Evolutionary conservation across 2,113 vertebrate genomes (phyloP).

Genomic region (Dasyurus viverrinus): DNA sequence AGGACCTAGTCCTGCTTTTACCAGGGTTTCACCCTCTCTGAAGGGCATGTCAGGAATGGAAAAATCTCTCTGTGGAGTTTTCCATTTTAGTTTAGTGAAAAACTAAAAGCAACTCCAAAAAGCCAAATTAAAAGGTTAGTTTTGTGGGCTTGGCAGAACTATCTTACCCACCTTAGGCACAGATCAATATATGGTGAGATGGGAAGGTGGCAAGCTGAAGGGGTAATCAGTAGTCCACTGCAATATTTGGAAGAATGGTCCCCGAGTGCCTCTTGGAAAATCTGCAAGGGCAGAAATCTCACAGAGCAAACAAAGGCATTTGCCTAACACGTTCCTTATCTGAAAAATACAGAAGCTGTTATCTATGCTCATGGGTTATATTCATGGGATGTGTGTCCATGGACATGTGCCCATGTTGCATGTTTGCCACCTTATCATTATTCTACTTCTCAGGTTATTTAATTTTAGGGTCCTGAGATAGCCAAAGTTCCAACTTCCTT

Average conservation of each 20-base stretch:
- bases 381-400: background rate
- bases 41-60: background rate
- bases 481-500: background rate
- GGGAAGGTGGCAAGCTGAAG: conserved; percentile 2
- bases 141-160: background rate
- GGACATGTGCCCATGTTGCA: background rate
- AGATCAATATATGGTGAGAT: conserved; percentile 12
- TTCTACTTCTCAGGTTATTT: background rate
- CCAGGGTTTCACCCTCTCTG: background rate
- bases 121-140: conserved; percentile 28
- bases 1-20: background rate
- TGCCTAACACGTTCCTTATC: background rate
- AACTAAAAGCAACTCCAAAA: conserved; percentile 25
- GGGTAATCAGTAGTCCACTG: background rate
- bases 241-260: background rate
- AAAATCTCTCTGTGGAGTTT: background rate
- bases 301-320: background rate
- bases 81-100: conserved; percentile 9
- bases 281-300: background rate
- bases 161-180: background rate
- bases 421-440: background rate
- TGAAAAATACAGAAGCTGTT: background rate
- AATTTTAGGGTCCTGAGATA: background rate
- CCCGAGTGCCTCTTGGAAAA: conserved; percentile 2
- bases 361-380: background rate